These are phyloP conservation scores for Torymus aiolomorphi DNA, from an alignment of 2,888 invertebrate species.

Conservation along the genomic window DNA sequence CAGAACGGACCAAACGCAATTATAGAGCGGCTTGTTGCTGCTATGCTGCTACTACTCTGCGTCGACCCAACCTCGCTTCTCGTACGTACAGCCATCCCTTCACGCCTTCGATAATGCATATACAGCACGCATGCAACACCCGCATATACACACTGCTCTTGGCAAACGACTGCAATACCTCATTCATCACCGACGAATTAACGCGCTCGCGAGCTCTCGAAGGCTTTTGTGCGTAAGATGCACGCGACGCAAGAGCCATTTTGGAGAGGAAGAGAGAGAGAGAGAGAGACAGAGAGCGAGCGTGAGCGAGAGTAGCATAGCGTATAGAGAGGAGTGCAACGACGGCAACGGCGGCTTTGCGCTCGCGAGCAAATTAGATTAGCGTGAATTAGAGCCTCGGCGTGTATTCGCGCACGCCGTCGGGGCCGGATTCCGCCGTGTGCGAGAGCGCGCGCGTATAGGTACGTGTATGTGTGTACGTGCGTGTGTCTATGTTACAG, in stretches of 20 bases:
- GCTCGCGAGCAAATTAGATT: slow-evolving; percentile 68
- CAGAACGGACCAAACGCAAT: slow-evolving; percentile 43
- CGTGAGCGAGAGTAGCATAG: too few relatives aligned
- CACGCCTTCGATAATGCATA: slow-evolving; percentile 34
- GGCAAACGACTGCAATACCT: slow-evolving; percentile 26
- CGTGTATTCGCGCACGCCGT: slow-evolving; percentile 62
- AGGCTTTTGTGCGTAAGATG: slow-evolving; percentile 33
- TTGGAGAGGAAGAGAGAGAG: neutral
- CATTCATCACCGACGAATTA: slow-evolving; percentile 18
- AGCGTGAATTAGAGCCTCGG: slow-evolving; percentile 66
- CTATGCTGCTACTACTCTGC: too few relatives aligned
- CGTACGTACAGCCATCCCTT: neutral
- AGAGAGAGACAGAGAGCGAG: neutral
- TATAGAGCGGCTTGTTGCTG: slow-evolving; percentile 45
- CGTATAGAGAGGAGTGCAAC: slow-evolving; percentile 41
- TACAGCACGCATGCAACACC: neutral
- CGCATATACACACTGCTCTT: slow-evolving; percentile 9
- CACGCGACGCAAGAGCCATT: too few relatives aligned
- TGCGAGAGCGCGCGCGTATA: too few relatives aligned
- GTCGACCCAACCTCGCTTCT: neutral
- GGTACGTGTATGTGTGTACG: too few relatives aligned
- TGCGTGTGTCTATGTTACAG: too few relatives aligned
- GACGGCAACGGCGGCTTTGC: slow-evolving; percentile 63
- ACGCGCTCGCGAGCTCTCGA: slow-evolving; percentile 11
- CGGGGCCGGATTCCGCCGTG: slow-evolving; percentile 63